Base-by-base conservation (phyloP, 2,113 vertebrate genomes). In the Callipepla squamata region DNA sequence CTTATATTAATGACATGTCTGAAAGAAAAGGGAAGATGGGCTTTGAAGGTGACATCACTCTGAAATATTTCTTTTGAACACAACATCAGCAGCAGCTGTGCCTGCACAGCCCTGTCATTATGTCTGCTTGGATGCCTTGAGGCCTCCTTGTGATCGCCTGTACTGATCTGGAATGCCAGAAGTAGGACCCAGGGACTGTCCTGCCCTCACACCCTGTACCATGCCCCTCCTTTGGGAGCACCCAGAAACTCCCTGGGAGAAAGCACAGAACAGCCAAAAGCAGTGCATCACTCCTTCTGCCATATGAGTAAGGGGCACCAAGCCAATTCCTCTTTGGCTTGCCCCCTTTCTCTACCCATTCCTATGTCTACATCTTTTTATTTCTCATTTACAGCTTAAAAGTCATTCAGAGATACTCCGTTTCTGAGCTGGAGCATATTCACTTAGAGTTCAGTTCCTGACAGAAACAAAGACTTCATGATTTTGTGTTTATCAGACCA, bases 271-370 rank as follows among this genome's bases (percentile, higher is more conserved):
- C 81, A 87, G 57, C 13, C 36, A 81, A 36, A 0, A 0, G 14
- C 16, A n/a, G 8, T 9, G 17, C n/a, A 40, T 7, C 5, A 63
- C 40, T 36, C 84, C 36, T 83, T 61, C 57, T 13, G 13, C 8
- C 3, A 7, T 14, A 21, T 0, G 0, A 45, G 14, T 40, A 18
- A 63, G 11, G 61, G 25, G 34, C 23, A 70, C 13, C 1, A 1
- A 84, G 57, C 5, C 17, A 25, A 4, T 7, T 3, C 5, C 63
- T 13, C 23, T 9, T 11, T 22, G 44, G 14, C 25, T 92, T 92
- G 55, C 34, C 6, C 8, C 16, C 32, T 67, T 77, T 72, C 45
- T 72, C 34, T 21, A 5, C 36, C 3, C 7, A 6, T 83, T 83
- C 55, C 10, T 21, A 28, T n/a, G 19, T 8, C 42, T 62, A 50